These are phyloP conservation scores for Sebastes kiyomatsui DNA, from an alignment of 2,797 vertebrate genomes.

Conservation along the genomic window DNA sequence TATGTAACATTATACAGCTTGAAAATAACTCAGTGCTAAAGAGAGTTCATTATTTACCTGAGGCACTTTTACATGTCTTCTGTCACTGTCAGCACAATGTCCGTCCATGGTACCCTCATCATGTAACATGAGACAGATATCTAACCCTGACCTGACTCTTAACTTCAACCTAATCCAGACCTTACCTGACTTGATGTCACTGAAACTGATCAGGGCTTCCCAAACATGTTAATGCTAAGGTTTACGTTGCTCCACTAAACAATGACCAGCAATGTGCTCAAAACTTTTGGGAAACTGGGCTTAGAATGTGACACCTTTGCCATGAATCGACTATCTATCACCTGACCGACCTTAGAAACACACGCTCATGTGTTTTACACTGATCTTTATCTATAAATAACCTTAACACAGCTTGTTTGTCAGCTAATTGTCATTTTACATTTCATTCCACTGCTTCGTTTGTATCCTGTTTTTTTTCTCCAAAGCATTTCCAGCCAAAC, in stretches of 20 bases:
- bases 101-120: conserved; percentile 32
- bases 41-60: conserved; percentile 32
- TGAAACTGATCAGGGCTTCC: neutral
- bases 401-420: conserved; percentile 24
- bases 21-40: conserved; percentile 34
- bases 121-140: conserved; percentile 53
- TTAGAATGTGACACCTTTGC: conserved; percentile 2
- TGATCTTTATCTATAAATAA: conserved; percentile 32
- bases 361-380: conserved; percentile 29
- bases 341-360: conserved; percentile 19
- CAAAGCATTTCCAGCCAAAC: conserved; percentile 56
- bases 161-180: conserved; percentile 1
- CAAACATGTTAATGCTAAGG: neutral
- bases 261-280: neutral
- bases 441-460: conserved; percentile 25
- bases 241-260: conserved; percentile 7
- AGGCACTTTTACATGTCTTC: conserved; percentile 30
- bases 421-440: conserved; percentile 13
- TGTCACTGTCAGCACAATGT: conserved; percentile 29
- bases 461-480: conserved; percentile 8
- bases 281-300: conserved; percentile 7
- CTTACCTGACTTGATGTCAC: neutral
- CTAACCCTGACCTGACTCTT: conserved; percentile 12
- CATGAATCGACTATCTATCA: conserved; percentile 7
- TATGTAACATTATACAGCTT: conserved; percentile 13